phyloP scores from a whole-genome alignment of 2,888 invertebrate genomes.

The Agrochola litura region DNA sequence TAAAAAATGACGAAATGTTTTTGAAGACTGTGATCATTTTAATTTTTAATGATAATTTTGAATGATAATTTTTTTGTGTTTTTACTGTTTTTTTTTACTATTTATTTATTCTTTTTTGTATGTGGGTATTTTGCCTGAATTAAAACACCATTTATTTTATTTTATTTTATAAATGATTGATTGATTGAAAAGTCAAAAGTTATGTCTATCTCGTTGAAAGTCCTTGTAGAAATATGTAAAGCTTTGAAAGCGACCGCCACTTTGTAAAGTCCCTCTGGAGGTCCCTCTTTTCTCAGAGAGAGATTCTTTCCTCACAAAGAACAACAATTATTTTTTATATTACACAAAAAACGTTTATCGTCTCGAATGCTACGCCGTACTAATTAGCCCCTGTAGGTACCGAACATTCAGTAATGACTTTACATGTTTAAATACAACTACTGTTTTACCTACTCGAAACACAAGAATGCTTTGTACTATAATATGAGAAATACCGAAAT shows the following conservation, averaged over 20 bases:
- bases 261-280: background rate
- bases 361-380: background rate
- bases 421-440: background rate
- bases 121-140: too few relatives aligned
- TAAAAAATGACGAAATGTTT: too few relatives aligned
- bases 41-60: too few relatives aligned
- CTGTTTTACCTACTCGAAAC: constrained; percentile 1
- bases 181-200: too few relatives aligned
- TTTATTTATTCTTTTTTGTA: too few relatives aligned
- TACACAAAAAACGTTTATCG: background rate
- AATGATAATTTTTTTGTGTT: too few relatives aligned
- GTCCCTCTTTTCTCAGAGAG: background rate
- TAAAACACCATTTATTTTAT: too few relatives aligned
- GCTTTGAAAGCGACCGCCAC: background rate
- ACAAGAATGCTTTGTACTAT: constrained; percentile 12
- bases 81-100: too few relatives aligned
- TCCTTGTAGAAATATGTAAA: background rate
- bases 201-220: too few relatives aligned
- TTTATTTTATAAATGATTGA: too few relatives aligned
- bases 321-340: background rate
- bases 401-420: constrained; percentile 1
- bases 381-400: background rate
- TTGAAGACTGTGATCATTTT: too few relatives aligned
- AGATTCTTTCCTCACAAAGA: background rate
- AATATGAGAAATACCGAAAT: constrained; percentile 7